These are phyloP conservation scores for Pseudomyrmex pallidus DNA, from an alignment of 1,140 invertebrate genomes.

Conservation along the genomic window DNA sequence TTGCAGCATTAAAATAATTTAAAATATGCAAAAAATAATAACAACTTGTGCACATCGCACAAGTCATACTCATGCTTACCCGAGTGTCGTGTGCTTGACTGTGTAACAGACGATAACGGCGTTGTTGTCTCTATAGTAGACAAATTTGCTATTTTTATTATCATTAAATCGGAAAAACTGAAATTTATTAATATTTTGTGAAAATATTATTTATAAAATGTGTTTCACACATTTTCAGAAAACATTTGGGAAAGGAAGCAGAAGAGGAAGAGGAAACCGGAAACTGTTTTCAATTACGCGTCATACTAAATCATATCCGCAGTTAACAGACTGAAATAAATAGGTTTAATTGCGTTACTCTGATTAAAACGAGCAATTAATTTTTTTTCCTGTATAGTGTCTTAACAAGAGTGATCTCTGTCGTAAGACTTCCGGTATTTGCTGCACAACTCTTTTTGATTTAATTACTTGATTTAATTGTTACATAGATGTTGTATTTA, in stretches of 20 bases:
- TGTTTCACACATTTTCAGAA: not conserved
- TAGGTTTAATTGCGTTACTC: constrained; percentile 55
- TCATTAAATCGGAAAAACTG: not conserved
- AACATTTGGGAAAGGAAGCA: constrained; percentile 5
- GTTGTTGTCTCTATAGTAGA: constrained; percentile 53
- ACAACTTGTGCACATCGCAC: too few species aligned
- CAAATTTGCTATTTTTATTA: constrained; percentile 8
- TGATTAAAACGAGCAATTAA: constrained; percentile 70
- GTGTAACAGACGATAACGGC: not conserved
- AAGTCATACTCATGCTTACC: constrained; percentile 23
- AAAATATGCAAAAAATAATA: not conserved
- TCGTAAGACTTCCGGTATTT: constrained; percentile 58
- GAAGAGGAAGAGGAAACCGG: constrained; percentile 14
- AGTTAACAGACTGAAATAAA: constrained; percentile 52
- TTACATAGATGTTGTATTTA: too few species aligned
- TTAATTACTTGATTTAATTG: not conserved
- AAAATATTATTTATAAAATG: not conserved
- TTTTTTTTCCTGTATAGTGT: constrained; percentile 49
- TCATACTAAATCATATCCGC: constrained; percentile 24
- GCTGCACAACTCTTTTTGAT: not conserved
- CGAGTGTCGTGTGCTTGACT: not conserved
- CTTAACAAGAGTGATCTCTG: constrained; percentile 52
- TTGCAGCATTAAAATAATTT: constrained; percentile 5
- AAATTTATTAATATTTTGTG: too few species aligned
- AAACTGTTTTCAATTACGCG: not conserved